phyloP scores from a whole-genome alignment of 2,113 vertebrate species.

The Lepisosteus osseus region DNA sequence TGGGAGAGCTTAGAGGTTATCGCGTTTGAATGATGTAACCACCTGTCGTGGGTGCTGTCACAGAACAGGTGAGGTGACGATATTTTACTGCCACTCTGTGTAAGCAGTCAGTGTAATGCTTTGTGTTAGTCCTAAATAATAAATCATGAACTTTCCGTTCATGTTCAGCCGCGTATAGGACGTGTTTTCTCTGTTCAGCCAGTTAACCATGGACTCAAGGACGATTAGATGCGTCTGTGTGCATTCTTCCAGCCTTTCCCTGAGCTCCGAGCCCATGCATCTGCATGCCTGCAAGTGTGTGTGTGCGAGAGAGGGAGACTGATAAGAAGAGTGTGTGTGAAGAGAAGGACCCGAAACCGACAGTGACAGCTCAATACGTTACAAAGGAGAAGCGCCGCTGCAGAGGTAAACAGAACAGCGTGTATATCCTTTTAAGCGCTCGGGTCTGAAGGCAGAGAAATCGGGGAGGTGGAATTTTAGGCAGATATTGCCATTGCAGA shows the following conservation, averaged over 20 bases:
- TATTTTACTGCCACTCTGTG: neutral
- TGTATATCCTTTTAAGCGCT: neutral
- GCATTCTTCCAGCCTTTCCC: neutral
- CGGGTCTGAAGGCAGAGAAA: neutral
- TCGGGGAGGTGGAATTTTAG: neutral
- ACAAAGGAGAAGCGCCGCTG: slow-evolving; percentile 10
- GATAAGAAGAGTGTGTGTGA: slow-evolving; percentile 29
- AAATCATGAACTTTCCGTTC: neutral
- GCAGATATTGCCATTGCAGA: neutral
- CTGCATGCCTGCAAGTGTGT: slow-evolving; percentile 5
- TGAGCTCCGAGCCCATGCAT: slow-evolving; percentile 28
- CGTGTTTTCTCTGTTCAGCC: neutral
- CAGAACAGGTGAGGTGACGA: slow-evolving; percentile 4
- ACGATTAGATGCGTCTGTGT: neutral
- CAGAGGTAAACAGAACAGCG: slow-evolving; percentile 27
- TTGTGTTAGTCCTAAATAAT: neutral
- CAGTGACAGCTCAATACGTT: slow-evolving; percentile 10
- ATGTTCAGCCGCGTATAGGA: neutral
- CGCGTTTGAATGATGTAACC: slow-evolving; percentile 7
- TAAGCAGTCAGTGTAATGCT: neutral
- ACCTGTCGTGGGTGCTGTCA: neutral
- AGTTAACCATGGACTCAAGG: neutral
- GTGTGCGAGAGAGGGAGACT: slow-evolving; percentile 26
- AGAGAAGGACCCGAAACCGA: slow-evolving; percentile 19
- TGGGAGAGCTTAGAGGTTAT: too few relatives aligned